Evolutionary conservation across 1,140 invertebrate species (phyloP).

Genomic region (Pseudomyrmex concolor): DNA sequence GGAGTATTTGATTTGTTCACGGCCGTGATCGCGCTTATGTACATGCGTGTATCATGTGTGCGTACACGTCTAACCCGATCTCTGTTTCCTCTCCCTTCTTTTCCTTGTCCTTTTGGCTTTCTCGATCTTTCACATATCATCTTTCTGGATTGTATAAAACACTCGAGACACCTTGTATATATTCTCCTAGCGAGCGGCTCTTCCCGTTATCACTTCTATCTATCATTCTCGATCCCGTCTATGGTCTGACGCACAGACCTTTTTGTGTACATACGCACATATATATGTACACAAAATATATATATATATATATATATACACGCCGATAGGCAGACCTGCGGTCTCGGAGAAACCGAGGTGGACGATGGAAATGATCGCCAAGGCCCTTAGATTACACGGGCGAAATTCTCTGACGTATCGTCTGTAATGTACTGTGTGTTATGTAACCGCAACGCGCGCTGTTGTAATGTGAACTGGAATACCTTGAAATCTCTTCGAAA

Average conservation of each 20-base stretch:
- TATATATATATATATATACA: too few species aligned
- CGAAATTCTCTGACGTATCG: slow-evolving; percentile 61
- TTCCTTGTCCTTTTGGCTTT: slow-evolving; percentile 6
- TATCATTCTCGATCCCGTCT: not conserved
- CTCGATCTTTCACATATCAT: not conserved
- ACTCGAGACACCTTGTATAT: not conserved
- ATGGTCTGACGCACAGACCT: not conserved
- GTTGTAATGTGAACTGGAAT: slow-evolving; percentile 6
- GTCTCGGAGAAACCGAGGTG: slow-evolving; percentile 37
- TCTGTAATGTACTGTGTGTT: slow-evolving; percentile 30
- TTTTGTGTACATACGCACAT: not conserved
- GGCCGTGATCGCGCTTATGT: not conserved
- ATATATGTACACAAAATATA: too few species aligned
- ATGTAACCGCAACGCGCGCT: slow-evolving; percentile 20
- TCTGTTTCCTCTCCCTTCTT: not conserved
- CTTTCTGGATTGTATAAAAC: not conserved
- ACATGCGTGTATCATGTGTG: too few species aligned
- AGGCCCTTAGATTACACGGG: slow-evolving; percentile 19
- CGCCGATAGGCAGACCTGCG: slow-evolving; percentile 1
- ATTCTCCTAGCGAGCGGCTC: not conserved
- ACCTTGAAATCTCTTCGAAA: slow-evolving; percentile 8
- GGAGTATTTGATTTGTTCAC: slow-evolving; percentile 27
- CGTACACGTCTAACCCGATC: too few species aligned
- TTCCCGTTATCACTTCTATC: not conserved
- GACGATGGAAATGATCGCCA: slow-evolving; percentile 56